Conservation (phyloP, 2,113 vertebrate species). For the Scopus umbretta region DNA sequence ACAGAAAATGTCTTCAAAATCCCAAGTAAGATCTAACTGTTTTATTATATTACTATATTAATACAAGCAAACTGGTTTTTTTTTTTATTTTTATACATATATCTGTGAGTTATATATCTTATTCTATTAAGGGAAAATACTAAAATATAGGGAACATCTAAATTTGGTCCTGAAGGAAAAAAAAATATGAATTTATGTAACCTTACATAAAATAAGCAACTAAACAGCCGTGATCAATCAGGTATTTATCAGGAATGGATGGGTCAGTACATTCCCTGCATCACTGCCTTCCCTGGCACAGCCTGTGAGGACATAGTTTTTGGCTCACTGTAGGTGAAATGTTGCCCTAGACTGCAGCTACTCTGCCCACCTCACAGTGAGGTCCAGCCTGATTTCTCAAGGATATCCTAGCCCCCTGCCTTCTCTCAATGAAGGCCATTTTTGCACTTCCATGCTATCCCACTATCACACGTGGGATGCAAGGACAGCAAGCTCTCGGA, state of each 20-base stretch:
- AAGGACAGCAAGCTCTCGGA: background rate
- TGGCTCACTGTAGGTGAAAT: background rate
- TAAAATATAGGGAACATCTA: background rate
- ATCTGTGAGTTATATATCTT: background rate
- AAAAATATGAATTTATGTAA: background rate
- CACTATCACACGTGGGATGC: accelerated
- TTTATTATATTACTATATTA: background rate
- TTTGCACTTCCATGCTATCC: background rate
- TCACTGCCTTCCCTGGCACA: background rate
- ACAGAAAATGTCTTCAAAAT: background rate
- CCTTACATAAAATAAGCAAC: background rate
- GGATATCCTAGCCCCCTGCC: background rate
- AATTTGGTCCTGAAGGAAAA: background rate
- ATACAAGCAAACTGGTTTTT: background rate
- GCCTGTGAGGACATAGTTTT: background rate
- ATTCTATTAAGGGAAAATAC: background rate
- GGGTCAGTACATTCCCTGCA: background rate
- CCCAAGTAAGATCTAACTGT: background rate
- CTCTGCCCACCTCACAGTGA: background rate
- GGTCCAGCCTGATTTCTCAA: background rate
- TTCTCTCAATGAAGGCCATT: background rate
- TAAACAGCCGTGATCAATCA: background rate
- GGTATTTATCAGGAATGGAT: background rate
- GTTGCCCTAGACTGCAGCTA: background rate
- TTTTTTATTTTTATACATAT: background rate